Base-by-base conservation (phyloP, 2,113 vertebrate genomes). In the Oxyura jamaicensis region DNA sequence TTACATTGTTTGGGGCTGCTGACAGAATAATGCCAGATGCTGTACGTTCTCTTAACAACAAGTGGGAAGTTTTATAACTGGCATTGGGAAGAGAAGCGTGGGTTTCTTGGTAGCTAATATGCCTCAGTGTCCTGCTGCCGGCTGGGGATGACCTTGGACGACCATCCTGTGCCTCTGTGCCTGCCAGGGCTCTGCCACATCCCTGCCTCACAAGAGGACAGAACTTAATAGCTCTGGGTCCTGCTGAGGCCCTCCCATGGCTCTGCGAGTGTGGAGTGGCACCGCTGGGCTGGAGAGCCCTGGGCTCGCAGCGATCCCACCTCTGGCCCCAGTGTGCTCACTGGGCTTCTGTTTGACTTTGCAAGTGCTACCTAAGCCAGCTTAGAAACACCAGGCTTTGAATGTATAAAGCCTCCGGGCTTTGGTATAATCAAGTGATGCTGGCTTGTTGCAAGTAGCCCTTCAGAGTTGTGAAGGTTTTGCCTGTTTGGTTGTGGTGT, bases 101-200 rank as follows among this genome's bases (percentile, higher is more conserved):
- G 50, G 73, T 80, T 73, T 90, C 69, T 81, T 67, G 74, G 69
- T 87, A 75, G 76, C 85, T 72, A 17, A 48, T 36, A 11, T 16
- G 35, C 62, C 52, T 80, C 53, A 4, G 48, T 80, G 73, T 80
- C 82, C 69, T 52, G 66, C 66, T 73, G 77, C 76, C 77, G 74
- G 53, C 83, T 80, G 48, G 71, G 80, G 62, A 83, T 95, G 96
- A 96, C 94, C 95, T 96, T 94, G 92, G 81, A 75, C 88, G 90
- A 95, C 92, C 28, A 56, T 83, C 72, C 48, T 65, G 68, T 92
- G 87, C 75, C 81, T 95, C 84, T 35, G 86, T 81, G 94, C 88
- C 91, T 88, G 90, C 82, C 73, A 50, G 90, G 67, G 36, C 91
- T 77, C 65, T 10, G 7, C 69, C 42, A 2, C 82, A 91, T 93